phyloP scores from a whole-genome alignment of 2,888 invertebrate genomes.

The Auanema sp. region DNA sequence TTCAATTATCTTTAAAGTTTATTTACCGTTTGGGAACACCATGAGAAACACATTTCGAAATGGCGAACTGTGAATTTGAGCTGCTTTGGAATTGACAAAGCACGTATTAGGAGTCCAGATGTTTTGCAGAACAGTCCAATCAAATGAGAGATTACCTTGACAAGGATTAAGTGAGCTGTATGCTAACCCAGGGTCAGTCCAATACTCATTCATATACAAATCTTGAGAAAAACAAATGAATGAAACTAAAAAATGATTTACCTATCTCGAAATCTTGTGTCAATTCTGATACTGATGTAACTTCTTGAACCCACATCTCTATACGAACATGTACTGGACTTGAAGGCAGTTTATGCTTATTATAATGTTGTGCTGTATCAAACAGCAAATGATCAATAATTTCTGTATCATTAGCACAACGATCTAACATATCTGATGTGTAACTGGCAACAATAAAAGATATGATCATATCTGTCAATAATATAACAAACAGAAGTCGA shows the following conservation, averaged over 20 bases:
- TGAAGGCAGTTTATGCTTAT: slow-evolving; percentile 56
- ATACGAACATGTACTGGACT: slow-evolving; percentile 59
- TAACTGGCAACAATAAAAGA: no score
- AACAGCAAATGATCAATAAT: slow-evolving; percentile 61
- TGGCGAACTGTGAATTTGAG: slow-evolving; percentile 61
- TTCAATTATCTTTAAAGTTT: neutral
- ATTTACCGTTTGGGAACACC: slow-evolving; percentile 63
- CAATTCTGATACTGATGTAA: slow-evolving; percentile 61
- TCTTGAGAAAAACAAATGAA: slow-evolving; percentile 39
- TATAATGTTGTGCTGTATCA: slow-evolving; percentile 55
- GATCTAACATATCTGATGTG: neutral
- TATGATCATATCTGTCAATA: no score
- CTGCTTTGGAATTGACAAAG: slow-evolving; percentile 63
- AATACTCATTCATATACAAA: slow-evolving; percentile 64
- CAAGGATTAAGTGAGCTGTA: slow-evolving; percentile 62
- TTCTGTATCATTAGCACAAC: slow-evolving; percentile 63
- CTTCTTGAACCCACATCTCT: slow-evolving; percentile 64
- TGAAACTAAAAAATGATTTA: slow-evolving; percentile 22
- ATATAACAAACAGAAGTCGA: no score
- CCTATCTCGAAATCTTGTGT: slow-evolving; percentile 64
- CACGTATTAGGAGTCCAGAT: slow-evolving; percentile 63
- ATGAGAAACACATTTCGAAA: slow-evolving; percentile 64
- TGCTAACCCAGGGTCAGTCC: slow-evolving; percentile 61
- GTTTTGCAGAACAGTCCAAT: slow-evolving; percentile 56
- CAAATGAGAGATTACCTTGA: slow-evolving; percentile 62